Evolutionary conservation across 2,113 vertebrate species (phyloP), one percentile per base, ranked within the genome.

Genomic region (Halcyon senegalensis): DNA sequence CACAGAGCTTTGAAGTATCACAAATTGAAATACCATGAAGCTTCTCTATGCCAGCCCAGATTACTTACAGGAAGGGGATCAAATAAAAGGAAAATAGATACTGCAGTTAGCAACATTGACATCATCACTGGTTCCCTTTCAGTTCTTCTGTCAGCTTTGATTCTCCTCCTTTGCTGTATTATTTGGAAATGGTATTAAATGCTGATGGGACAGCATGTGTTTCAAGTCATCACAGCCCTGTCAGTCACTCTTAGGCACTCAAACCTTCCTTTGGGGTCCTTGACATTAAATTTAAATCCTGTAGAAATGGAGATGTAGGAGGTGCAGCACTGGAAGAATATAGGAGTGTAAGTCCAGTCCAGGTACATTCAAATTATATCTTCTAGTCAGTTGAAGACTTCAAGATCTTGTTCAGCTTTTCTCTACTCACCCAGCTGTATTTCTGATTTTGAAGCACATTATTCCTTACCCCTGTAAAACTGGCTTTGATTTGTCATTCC

Each of bases 1-100:
- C 46, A n/a, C 18, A 31, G 64, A 77, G 37, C 75, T 94, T 96
- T 93, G 82, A 96, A 96, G 82, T 67, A 72, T 50, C 76, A 43
- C n/a, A 68, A 77, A 56, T 86, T 78, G 60, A 93, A 96, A 87
- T 60, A 75, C 25, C 27, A 30, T 27, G 5, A 68, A 41, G 30
- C 33, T 80, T 89, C 88, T 81, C 51, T 46, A 2, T 90, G 88
- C 83, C 68, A 94, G 75, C 64, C 82, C 9, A n/a, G 64, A 94
- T 78, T 78, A 72, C 88, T 64, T 78, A 56, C 3, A 88, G 90
- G 90, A 93, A 92, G 60, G 64, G 51, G 83, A 96, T 94, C 81
- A 93, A 96, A 96, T 89, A 59, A 84, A 93, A 69, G 66, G 2
- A 3, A 15, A 62, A 44, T n/a, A 90, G 70, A 67, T 88, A 44